Conservation (phyloP, 1,140 invertebrate genomes). For the Cylas formicarius region DNA sequence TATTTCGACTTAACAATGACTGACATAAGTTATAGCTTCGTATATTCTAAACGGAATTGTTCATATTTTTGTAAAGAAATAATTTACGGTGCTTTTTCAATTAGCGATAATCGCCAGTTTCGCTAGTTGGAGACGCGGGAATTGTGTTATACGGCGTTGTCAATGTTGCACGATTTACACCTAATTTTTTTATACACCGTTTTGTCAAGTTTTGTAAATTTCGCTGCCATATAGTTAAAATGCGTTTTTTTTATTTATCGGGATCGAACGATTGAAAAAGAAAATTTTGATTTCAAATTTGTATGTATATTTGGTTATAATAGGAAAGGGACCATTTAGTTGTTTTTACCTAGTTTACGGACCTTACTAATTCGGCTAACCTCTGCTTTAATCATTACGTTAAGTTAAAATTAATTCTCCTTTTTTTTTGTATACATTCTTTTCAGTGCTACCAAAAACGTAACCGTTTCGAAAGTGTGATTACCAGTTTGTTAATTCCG, state of each 20-base stretch:
- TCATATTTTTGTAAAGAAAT: conserved; percentile 39
- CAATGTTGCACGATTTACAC: conserved; percentile 2
- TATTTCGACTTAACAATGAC: conserved; percentile 36
- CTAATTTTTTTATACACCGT: conserved; percentile 14
- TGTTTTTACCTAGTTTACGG: conserved; percentile 16
- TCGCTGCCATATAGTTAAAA: conserved; percentile 30
- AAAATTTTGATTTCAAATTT: conserved; percentile 17
- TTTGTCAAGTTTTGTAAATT: conserved; percentile 26
- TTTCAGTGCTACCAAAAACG: conserved; percentile 19
- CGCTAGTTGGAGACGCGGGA: conserved; percentile 14
- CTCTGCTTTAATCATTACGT: conserved; percentile 24
- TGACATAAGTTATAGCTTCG: conserved; percentile 37
- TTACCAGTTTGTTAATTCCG: conserved; percentile 26
- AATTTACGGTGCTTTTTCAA: conserved; percentile 28
- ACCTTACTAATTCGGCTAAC: conserved; percentile 36
- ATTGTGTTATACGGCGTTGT: conserved; percentile 5
- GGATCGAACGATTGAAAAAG: conserved; percentile 25
- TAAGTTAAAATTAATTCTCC: no score
- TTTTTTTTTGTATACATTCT: conserved; percentile 21
- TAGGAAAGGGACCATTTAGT: conserved; percentile 36
- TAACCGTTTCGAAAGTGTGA: conserved; percentile 29
- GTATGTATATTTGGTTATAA: conserved; percentile 27
- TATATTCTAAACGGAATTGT: conserved; percentile 34
- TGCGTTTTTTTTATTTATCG: conserved; percentile 17
- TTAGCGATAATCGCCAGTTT: conserved; percentile 34